Evolutionary conservation across 2,888 invertebrate species (phyloP).

Genomic region (Pristionchus mayeri): DNA sequence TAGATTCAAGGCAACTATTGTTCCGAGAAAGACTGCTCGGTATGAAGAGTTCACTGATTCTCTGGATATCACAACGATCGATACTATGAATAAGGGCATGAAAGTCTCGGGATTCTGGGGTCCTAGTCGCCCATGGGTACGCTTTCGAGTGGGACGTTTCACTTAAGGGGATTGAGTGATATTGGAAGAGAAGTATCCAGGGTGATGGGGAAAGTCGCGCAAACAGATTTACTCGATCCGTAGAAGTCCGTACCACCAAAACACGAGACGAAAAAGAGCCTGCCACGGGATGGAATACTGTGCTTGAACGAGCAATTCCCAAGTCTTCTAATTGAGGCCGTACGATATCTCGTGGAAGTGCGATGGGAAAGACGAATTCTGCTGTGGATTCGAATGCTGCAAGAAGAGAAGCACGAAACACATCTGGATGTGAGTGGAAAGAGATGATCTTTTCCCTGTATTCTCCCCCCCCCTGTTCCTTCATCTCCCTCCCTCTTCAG

Average conservation of each 20-base stretch:
- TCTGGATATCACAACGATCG: no score
- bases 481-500: background rate
- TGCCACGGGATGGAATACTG: no score
- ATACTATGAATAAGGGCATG: no score
- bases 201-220: background rate
- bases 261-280: background rate
- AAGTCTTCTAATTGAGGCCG: background rate
- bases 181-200: background rate
- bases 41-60: no score
- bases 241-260: background rate
- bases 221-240: background rate
- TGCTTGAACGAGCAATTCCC: no score
- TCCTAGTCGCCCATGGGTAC: background rate
- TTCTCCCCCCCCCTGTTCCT: background rate
- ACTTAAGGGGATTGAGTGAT: background rate
- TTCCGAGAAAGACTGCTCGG: no score
- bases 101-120: background rate
- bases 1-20: no score
- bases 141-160: background rate
- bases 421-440: slow-evolving; percentile 31
- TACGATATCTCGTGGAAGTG: slow-evolving; percentile 30
- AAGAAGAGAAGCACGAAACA: slow-evolving; percentile 4
- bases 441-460: background rate
- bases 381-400: slow-evolving; percentile 42
- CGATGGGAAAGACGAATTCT: background rate